Conservation (phyloP, 2,797 vertebrate genomes). For the Sebastes iracundus region DNA sequence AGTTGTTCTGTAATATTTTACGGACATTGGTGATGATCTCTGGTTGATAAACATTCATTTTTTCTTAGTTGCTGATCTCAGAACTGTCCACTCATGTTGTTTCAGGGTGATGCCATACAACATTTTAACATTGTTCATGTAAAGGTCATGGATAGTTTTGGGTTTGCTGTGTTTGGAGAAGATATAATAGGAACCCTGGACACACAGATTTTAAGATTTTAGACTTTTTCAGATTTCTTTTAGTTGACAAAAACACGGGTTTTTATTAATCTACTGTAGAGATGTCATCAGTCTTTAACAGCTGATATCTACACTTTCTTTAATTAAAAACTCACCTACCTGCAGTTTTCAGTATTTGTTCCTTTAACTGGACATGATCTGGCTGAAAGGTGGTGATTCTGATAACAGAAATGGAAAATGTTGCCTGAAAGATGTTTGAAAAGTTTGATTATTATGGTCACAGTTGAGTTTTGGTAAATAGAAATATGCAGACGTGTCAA, state of each 20-base stretch:
- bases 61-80: background rate
- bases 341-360: slow-evolving; percentile 9
- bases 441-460: background rate
- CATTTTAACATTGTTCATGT: background rate
- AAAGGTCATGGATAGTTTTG: background rate
- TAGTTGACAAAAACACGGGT: background rate
- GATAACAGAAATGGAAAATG: background rate
- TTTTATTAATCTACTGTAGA: background rate
- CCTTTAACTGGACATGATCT: background rate
- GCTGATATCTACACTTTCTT: background rate
- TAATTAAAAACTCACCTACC: background rate
- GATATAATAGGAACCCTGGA: background rate
- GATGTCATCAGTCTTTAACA: background rate
- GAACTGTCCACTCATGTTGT: background rate
- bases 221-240: background rate
- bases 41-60: background rate
- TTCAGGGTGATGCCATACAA: background rate
- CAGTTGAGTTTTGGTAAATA: background rate
- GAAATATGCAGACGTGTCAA: slow-evolving; percentile 24
- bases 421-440: background rate
- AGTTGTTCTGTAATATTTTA: background rate
- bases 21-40: background rate
- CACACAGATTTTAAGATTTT: background rate
- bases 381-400: background rate
- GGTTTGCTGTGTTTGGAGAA: background rate